phyloP scores from a whole-genome alignment of 2,113 vertebrate species.

The Nesogale talazaci region DNA sequence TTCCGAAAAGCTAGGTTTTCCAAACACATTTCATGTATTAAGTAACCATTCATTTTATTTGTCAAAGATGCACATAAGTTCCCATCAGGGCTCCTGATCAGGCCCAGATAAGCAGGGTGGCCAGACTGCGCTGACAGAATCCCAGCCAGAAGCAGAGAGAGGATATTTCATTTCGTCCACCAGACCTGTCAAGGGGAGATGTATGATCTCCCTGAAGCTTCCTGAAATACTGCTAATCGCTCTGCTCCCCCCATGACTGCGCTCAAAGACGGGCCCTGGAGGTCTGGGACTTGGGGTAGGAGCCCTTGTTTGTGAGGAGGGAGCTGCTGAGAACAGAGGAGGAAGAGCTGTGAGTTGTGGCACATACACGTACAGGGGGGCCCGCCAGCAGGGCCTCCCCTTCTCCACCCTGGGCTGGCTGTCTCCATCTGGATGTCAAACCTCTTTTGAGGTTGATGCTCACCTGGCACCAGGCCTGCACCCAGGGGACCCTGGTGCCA shows the following conservation, averaged over 20 bases:
- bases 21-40: constrained; percentile 75
- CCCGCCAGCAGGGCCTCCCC: not conserved
- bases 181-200: constrained; percentile 76
- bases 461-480: not conserved
- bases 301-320: not conserved
- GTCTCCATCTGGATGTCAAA: not conserved
- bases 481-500: not conserved
- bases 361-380: not conserved
- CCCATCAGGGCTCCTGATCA: constrained; percentile 75
- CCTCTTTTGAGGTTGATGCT: not conserved
- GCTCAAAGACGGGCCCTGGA: constrained; percentile 55
- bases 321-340: not conserved
- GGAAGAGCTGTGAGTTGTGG: not conserved
- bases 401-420: no score
- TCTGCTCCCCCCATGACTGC: constrained; percentile 56
- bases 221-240: constrained; percentile 77
- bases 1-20: constrained; percentile 48
- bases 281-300: not conserved
- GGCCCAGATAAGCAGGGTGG: constrained; percentile 74
- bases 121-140: constrained; percentile 75
- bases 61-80: constrained; percentile 68
- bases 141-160: constrained; percentile 74
- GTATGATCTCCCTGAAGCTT: constrained; percentile 75
- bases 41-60: constrained; percentile 80
- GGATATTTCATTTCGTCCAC: constrained; percentile 80